Conservation (phyloP, 2,888 invertebrate species). For the Nephrotoma flavescens region DNA sequence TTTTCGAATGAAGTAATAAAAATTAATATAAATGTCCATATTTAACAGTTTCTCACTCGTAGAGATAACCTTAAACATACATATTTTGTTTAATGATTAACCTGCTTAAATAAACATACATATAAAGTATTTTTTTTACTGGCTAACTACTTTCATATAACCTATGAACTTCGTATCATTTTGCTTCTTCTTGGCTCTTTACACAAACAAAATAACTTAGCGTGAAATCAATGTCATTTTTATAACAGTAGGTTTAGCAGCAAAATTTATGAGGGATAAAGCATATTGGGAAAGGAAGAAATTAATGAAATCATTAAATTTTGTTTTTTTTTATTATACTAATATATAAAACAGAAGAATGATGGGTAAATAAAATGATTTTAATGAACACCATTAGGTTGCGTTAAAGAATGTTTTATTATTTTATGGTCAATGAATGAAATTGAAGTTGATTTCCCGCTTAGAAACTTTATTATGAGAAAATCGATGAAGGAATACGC, state of each 20-base stretch:
- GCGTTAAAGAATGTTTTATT: no score
- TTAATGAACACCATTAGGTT: not conserved
- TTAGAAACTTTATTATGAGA: no score
- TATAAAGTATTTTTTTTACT: not conserved
- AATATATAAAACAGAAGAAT: not conserved
- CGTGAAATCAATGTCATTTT: not conserved
- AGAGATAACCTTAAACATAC: no score
- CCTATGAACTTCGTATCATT: not conserved
- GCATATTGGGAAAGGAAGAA: not conserved
- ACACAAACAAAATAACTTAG: not conserved
- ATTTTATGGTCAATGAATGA: not conserved
- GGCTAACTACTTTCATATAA: not conserved
- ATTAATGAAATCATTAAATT: not conserved
- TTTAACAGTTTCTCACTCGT: no score
- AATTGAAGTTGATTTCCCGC: no score
- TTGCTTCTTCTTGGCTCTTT: not conserved
- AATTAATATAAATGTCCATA: no score
- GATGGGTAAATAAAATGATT: not conserved
- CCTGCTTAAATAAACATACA: no score
- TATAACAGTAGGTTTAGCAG: not conserved
- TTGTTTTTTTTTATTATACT: not conserved
- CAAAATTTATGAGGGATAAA: not conserved
- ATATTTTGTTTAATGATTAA: no score
- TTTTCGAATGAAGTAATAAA: no score
- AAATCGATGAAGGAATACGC: no score